These are phyloP conservation scores for Galago senegalensis DNA, from an alignment of 2,797 vertebrate species.

Conservation along the genomic window DNA sequence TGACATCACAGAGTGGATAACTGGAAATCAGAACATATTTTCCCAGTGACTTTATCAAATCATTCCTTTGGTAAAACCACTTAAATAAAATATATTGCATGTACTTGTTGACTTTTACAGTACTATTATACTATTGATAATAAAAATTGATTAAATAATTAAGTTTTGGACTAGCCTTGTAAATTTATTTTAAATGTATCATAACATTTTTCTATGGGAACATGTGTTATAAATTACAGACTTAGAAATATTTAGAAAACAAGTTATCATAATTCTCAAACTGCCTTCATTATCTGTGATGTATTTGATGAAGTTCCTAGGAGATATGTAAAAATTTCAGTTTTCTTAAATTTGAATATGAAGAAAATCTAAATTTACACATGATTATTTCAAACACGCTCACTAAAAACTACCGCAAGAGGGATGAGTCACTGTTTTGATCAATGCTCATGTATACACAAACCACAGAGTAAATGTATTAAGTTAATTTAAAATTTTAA, in stretches of 20 bases:
- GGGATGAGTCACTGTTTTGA: neutral
- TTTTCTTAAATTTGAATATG: neutral
- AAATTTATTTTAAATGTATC: neutral
- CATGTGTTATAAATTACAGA: neutral
- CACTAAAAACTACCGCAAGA: neutral
- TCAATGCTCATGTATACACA: neutral
- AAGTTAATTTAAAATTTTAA: constrained; percentile 24
- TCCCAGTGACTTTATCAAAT: neutral
- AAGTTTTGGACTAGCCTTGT: neutral
- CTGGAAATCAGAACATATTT: neutral
- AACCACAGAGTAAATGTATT: neutral
- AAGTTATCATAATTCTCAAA: neutral
- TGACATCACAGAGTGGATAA: neutral
- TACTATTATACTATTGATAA: neutral
- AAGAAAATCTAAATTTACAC: neutral
- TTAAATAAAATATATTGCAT: neutral
- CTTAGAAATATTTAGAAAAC: neutral
- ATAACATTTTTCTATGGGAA: neutral
- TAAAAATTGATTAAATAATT: neutral
- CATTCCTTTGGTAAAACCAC: neutral
- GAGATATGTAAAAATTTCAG: neutral
- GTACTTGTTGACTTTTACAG: neutral
- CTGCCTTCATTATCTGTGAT: neutral
- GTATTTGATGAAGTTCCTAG: neutral
- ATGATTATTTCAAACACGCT: neutral